phyloP scores from a whole-genome alignment of 1,140 invertebrate genomes.

The Megathymus violae region DNA sequence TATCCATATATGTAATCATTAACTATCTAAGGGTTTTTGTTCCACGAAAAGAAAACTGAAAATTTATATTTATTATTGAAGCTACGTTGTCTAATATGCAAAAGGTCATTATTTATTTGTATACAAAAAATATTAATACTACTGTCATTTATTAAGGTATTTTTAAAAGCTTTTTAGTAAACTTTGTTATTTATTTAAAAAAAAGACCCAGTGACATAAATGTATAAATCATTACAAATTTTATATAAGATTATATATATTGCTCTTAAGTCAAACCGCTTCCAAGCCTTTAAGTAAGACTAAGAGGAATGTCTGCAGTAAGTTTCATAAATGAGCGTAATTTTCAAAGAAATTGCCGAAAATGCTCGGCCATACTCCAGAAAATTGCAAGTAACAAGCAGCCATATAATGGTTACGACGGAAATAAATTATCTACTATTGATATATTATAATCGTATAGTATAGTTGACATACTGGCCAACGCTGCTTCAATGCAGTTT shows the following conservation, averaged over 20 bases:
- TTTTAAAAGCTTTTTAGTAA: too few species aligned
- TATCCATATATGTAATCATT: too few species aligned
- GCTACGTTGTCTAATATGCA: too few species aligned
- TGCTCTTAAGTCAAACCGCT: conserved; percentile 1
- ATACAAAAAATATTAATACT: too few species aligned
- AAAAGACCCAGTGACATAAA: too few species aligned
- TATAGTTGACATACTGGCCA: not conserved
- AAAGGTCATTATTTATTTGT: too few species aligned
- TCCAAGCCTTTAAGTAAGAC: conserved; percentile 5
- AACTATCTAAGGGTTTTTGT: too few species aligned
- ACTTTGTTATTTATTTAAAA: too few species aligned
- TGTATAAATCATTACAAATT: not conserved
- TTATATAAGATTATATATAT: not conserved
- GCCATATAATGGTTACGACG: not conserved
- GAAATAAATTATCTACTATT: not conserved
- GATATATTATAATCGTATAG: not conserved
- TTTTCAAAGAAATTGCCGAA: conserved; percentile 4
- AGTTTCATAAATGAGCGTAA: conserved; percentile 1
- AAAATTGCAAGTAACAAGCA: not conserved
- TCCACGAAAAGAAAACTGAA: too few species aligned
- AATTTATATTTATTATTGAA: too few species aligned
- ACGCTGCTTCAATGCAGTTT: too few species aligned
- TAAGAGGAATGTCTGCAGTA: conserved; percentile 4
- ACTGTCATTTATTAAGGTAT: too few species aligned
- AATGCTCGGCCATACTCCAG: not conserved